Percentiles rank a stretch among this genome's conserved stretches.
Evolutionary conservation across 2,797 vertebrate genomes (phyloP).

Genomic region (Macropus fuliginosus): DNA sequence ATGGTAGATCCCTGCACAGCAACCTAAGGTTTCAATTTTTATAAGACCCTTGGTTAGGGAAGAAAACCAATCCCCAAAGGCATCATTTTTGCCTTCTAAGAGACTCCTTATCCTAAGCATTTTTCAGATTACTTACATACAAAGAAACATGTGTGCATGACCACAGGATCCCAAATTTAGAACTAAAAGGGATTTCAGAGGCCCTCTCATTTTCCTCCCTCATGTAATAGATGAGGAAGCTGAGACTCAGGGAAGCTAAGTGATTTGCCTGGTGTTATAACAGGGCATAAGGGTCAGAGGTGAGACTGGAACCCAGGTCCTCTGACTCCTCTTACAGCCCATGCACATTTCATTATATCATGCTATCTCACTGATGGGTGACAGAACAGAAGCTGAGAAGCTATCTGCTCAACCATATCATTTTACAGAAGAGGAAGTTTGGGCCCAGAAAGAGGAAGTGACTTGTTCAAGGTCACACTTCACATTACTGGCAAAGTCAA

Average conservation of each 20-base stretch:
- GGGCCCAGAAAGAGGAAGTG: neutral
- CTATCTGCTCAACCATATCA: neutral
- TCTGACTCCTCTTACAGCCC: neutral
- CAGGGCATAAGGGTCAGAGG: neutral
- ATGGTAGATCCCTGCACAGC: neutral
- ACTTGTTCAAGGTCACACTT: neutral
- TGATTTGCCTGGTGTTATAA: neutral
- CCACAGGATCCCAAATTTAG: neutral
- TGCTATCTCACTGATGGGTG: neutral
- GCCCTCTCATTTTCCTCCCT: neutral
- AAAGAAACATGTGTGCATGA: neutral
- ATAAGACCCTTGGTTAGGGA: neutral
- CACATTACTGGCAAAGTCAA: neutral
- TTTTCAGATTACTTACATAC: neutral
- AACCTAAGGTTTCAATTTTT: neutral
- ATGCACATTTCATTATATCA: neutral
- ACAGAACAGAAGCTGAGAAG: neutral
- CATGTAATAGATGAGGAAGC: neutral
- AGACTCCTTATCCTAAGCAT: neutral
- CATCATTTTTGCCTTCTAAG: neutral
- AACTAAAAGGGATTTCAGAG: neutral
- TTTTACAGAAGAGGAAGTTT: neutral
- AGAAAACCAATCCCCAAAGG: neutral
- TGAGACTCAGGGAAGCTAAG: neutral
- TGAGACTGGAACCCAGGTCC: neutral